Evolutionary conservation across 2,888 invertebrate genomes (phyloP).

Genomic region (Ptychoptera albimana): DNA sequence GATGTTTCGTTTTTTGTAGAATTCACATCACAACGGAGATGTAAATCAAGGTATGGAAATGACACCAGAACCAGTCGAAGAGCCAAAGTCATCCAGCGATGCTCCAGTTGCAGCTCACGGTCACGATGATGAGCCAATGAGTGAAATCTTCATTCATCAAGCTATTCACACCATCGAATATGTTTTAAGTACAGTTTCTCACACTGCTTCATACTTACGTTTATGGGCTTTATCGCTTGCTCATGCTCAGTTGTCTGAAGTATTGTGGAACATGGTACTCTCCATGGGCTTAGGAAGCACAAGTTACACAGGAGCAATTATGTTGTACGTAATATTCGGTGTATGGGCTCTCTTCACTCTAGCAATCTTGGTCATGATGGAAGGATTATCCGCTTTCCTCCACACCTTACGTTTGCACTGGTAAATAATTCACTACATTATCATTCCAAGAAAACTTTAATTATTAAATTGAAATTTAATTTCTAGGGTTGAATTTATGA

Average conservation of each 20-base stretch:
- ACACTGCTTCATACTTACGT: conserved; percentile 91
- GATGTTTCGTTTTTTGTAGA: conserved; percentile 4
- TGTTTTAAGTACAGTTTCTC: conserved; percentile 87
- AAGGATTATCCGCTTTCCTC: conserved; percentile 90
- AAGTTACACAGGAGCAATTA: conserved; percentile 54
- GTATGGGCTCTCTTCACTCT: conserved; percentile 79
- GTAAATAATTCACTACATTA: conserved; percentile 32
- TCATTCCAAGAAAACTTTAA: background rate
- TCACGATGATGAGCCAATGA: conserved; percentile 49
- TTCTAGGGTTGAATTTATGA: conserved; percentile 79
- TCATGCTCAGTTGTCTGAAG: conserved; percentile 74
- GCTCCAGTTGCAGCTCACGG: conserved; percentile 11
- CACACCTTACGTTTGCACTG: conserved; percentile 92
- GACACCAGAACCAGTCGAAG: conserved; percentile 28
- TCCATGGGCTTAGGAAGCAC: conserved; percentile 49
- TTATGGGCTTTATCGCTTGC: conserved; percentile 93
- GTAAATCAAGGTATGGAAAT: conserved; percentile 52
- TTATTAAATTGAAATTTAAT: too few species aligned
- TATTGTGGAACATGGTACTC: conserved; percentile 82
- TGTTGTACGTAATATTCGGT: conserved; percentile 66
- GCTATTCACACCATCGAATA: conserved; percentile 95
- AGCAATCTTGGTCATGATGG: conserved; percentile 88
- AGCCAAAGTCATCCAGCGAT: conserved; percentile 8
- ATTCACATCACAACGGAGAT: conserved; percentile 38
- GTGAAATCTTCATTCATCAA: conserved; percentile 85